These are phyloP conservation scores for Melospiza georgiana DNA, from an alignment of 2,113 vertebrate genomes.

Conservation along the genomic window DNA sequence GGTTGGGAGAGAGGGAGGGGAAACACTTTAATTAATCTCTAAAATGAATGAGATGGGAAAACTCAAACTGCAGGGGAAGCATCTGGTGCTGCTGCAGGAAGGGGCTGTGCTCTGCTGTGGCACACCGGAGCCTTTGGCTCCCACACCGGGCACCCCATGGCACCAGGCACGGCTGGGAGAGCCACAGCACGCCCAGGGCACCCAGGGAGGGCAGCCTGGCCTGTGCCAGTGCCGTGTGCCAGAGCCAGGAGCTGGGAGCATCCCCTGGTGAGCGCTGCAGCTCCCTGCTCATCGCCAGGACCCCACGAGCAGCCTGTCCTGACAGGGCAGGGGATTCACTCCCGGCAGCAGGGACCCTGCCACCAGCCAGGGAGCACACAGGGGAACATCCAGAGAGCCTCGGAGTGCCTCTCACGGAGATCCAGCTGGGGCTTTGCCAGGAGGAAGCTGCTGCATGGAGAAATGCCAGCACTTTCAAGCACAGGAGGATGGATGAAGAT, in stretches of 20 bases:
- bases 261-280: fast-evolving
- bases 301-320: not conserved
- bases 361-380: not conserved
- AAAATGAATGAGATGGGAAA: not conserved
- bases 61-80: not conserved
- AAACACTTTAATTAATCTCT: slow-evolving; percentile 29
- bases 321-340: not conserved
- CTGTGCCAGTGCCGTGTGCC: fast-evolving
- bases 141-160: fast-evolving
- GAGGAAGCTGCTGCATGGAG: not conserved
- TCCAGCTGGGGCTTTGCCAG: slow-evolving; percentile 14
- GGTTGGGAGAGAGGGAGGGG: not conserved
- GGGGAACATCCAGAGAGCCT: not conserved
- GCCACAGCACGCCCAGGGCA: fast-evolving
- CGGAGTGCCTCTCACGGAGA: not conserved
- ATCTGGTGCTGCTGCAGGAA: not conserved
- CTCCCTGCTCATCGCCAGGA: not conserved
- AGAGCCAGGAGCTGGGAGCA: not conserved
- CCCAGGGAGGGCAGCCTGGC: fast-evolving
- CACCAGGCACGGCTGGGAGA: fast-evolving
- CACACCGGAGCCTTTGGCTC: fast-evolving
- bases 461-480: not conserved
- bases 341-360: not conserved
- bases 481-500: not conserved
- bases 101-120: not conserved